Percentiles rank a stretch among this genome's conserved stretches.
Conservation (phyloP, 2,113 vertebrate species). For the Centrocercus urophasianus region DNA sequence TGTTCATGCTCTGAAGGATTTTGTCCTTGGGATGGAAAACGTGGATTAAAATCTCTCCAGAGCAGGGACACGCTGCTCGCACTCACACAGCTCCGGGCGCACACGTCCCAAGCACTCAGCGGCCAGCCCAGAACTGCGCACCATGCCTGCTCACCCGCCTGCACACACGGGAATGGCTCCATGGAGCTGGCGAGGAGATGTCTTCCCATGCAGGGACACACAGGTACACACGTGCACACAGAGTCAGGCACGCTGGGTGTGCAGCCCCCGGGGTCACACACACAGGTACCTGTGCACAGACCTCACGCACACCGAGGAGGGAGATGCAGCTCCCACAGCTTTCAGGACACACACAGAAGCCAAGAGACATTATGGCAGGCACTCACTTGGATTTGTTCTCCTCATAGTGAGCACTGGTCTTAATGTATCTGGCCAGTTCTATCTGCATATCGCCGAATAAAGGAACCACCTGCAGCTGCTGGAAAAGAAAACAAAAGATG, state of each 20-base stretch:
- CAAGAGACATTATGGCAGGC: slow-evolving; percentile 88
- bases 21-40: slow-evolving; percentile 67
- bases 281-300: slow-evolving; percentile 1
- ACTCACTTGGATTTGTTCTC: slow-evolving; percentile 99
- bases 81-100: slow-evolving; percentile 27
- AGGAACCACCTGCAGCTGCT: slow-evolving; percentile 97
- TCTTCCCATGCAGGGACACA: slow-evolving; percentile 44
- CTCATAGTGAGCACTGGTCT: slow-evolving; percentile 99
- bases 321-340: slow-evolving; percentile 22
- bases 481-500: slow-evolving; percentile 80
- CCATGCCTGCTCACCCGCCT: not conserved
- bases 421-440: slow-evolving; percentile 98
- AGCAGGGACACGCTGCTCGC: slow-evolving; percentile 60
- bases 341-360: slow-evolving; percentile 76
- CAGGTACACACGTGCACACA: not conserved
- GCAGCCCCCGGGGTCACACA: slow-evolving; percentile 40
- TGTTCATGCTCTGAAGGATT: slow-evolving; percentile 74
- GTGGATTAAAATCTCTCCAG: slow-evolving; percentile 75
- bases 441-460: slow-evolving; percentile 99
- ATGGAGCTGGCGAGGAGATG: not conserved
- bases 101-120: slow-evolving; percentile 21
- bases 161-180: not conserved
- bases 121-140: accelerated
- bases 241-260: slow-evolving; percentile 3
- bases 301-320: not conserved